Percentiles rank a stretch among this genome's conserved stretches.
These are phyloP conservation scores for Cataglyphis altisquamis DNA, from an alignment of 2,888 invertebrate genomes.

Conservation along the genomic window DNA sequence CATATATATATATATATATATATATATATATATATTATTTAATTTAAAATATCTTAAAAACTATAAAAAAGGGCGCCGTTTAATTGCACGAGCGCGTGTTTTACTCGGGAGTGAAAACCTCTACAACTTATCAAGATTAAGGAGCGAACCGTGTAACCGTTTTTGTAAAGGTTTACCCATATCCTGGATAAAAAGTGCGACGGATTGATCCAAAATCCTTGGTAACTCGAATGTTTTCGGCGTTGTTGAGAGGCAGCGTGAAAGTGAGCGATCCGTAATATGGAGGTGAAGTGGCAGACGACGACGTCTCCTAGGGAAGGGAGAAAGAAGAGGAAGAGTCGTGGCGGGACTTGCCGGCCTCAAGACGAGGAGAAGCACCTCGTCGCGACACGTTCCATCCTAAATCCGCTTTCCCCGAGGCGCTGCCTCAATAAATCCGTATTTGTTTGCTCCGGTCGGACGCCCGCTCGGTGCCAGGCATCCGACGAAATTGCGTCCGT, in stretches of 20 bases:
- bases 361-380: slow-evolving; percentile 25
- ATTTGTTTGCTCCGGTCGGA: slow-evolving; percentile 51
- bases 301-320: neutral
- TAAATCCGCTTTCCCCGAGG: slow-evolving; percentile 50
- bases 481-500: slow-evolving; percentile 44
- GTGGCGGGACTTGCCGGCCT: slow-evolving; percentile 38
- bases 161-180: neutral
- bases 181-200: neutral
- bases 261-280: slow-evolving; percentile 45
- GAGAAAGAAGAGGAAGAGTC: neutral
- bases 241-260: neutral
- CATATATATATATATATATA: too few species aligned
- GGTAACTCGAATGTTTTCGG: neutral
- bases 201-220: neutral
- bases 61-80: neutral
- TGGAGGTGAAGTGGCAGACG: slow-evolving; percentile 9
- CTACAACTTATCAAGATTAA: neutral
- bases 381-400: slow-evolving; percentile 47
- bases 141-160: neutral
- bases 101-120: neutral
- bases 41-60: too few species aligned
- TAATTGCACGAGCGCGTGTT: neutral
- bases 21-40: neutral
- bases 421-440: slow-evolving; percentile 52
- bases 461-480: neutral